Evolutionary conservation across 2,888 invertebrate genomes (phyloP).

Genomic region (Nematopogon swammerdamellus): DNA sequence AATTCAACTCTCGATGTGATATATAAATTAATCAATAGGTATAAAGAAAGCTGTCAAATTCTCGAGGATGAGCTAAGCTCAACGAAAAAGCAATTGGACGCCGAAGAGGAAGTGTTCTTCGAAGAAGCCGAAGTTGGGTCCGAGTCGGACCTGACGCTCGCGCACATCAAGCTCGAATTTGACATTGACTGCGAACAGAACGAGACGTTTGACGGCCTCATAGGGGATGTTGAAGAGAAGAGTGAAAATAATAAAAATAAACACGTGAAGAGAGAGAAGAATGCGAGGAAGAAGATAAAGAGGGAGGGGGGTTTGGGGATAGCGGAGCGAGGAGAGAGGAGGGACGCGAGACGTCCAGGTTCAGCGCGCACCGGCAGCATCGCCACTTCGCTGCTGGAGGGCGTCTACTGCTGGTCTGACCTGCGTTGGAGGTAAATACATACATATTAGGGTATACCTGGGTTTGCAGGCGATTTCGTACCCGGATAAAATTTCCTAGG

Average conservation of each 20-base stretch:
- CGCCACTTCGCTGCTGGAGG: slow-evolving; percentile 39
- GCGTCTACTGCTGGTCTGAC: slow-evolving; percentile 37
- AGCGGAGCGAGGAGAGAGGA: slow-evolving; percentile 12
- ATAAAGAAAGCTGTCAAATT: slow-evolving; percentile 25
- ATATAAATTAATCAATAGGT: slow-evolving; percentile 30
- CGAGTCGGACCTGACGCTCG: slow-evolving; percentile 18
- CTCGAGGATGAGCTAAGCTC: slow-evolving; percentile 22
- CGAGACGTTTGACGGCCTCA: slow-evolving; percentile 9
- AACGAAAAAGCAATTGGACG: slow-evolving; percentile 18
- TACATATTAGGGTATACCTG: too few species aligned
- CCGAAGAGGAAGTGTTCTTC: slow-evolving; percentile 10
- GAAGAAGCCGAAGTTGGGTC: slow-evolving; percentile 12
- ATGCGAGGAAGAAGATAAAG: neutral
- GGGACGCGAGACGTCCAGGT: too few species aligned
- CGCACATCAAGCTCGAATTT: slow-evolving; percentile 17
- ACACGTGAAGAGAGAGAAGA: slow-evolving; percentile 1
- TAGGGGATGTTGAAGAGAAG: slow-evolving; percentile 12
- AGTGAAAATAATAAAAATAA: slow-evolving; percentile 2
- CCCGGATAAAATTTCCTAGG: too few species aligned
- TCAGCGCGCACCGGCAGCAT: slow-evolving; percentile 21
- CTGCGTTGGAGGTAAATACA: slow-evolving; percentile 49
- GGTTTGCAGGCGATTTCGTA: too few species aligned
- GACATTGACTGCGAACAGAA: slow-evolving; percentile 17
- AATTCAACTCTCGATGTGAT: slow-evolving; percentile 24
- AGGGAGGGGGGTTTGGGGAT: slow-evolving; percentile 1